Evolutionary conservation across 2,888 invertebrate species (phyloP), one percentile per base, ranked within the genome.

Genomic region (Caradrina clavipalpis): DNA sequence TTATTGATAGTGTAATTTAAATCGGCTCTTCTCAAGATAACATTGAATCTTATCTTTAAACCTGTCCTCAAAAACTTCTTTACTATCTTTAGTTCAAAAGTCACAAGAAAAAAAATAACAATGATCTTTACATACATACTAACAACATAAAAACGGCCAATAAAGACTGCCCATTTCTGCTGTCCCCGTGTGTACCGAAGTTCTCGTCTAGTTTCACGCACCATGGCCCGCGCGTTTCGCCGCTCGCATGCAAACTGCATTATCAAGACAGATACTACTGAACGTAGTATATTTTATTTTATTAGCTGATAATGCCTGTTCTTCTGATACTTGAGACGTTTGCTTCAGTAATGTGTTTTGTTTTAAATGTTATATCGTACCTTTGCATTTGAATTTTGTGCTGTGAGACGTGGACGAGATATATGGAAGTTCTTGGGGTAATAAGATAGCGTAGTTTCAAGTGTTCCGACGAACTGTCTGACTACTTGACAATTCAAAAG

Each of bases 201-300:
- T 76, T 73, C 59, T 71, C 70, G 58, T 81, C 75, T 79, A 59
- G 82, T 82, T 84, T 84, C 80, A 84, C 84, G 82, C 82, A 76
- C 69, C 71, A 80, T 76, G 70, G 74, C 57, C 56, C 65, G 60
- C 75, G 82, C 60, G 58, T 51, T 39, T 69, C 63, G 59, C 63
- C 59, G 81, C 80, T 78, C 75, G 80, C 83, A 84, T 86, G 79
- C 78, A 81, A 82, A 84, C 76, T 88, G 84, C 81, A 80, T 76
- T 68, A 65, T 67, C 60, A 68, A 69, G 55, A 62, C 26, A 60
- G 49, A 61, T 50, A 26, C 71, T 69, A 63, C 63, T 51, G 39
- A 45, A 63, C 56, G 55, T 15, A 51, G 73, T 83, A 73, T 51
- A 78, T 76, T 71, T 74, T 39, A 67, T 74, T 76, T 83, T 83